phyloP scores from a whole-genome alignment of 2,113 vertebrate genomes.

The Ictalurus furcatus region DNA sequence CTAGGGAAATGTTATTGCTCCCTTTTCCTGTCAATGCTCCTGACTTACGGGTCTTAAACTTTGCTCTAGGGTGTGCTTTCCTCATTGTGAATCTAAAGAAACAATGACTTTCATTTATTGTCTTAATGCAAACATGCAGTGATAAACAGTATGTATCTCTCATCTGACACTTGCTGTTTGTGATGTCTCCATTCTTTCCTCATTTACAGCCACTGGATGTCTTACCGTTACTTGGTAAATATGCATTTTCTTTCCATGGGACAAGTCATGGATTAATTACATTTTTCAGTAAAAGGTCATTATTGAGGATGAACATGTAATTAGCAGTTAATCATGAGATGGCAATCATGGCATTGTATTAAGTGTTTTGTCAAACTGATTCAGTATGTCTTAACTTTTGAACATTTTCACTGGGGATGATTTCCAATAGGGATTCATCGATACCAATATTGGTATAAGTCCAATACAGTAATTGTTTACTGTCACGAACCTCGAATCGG shows the following conservation, averaged over 20 bases:
- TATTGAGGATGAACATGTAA: neutral
- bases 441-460: neutral
- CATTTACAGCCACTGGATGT: slow-evolving; percentile 60
- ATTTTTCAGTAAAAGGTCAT: slow-evolving; percentile 10
- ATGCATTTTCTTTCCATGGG: neutral
- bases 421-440: neutral
- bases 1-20: slow-evolving; percentile 53
- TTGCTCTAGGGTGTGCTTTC: slow-evolving; percentile 53
- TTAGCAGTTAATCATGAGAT: neutral
- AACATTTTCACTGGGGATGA: neutral
- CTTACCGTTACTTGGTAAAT: slow-evolving; percentile 42
- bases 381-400: neutral
- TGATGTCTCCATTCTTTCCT: slow-evolving; percentile 60
- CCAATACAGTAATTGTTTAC: neutral
- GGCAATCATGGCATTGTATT: neutral
- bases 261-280: slow-evolving; percentile 14
- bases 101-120: slow-evolving; percentile 66
- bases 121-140: slow-evolving; percentile 63
- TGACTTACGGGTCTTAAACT: slow-evolving; percentile 66
- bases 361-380: neutral
- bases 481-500: no score
- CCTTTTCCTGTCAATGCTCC: slow-evolving; percentile 51
- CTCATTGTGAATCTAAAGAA: slow-evolving; percentile 62
- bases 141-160: slow-evolving; percentile 52
- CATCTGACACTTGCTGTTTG: slow-evolving; percentile 70